These are phyloP conservation scores for Aphrocallistes beatrix DNA, from an alignment of 37 sponge, comb jelly and placozoan genomes.

Conservation along the genomic window DNA sequence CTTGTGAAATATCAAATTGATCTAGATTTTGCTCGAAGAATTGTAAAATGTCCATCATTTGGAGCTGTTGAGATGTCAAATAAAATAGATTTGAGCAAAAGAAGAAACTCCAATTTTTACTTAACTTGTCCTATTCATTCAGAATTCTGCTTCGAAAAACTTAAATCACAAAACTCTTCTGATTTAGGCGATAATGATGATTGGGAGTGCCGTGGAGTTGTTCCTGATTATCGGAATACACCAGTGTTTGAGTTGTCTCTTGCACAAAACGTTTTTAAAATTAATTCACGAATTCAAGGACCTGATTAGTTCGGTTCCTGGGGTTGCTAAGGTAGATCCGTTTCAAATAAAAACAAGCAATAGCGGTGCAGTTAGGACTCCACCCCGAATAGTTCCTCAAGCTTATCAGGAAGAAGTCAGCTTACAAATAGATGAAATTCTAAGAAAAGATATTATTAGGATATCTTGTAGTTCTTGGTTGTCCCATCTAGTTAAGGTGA, in stretches of 20 bases:
- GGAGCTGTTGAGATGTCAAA: background rate
- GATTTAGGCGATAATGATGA: background rate
- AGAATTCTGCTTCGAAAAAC: background rate
- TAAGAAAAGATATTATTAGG: constrained; percentile 21
- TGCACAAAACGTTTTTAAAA: background rate
- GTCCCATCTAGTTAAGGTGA: constrained; percentile 13
- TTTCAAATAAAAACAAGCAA: background rate
- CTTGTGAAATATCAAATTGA: background rate
- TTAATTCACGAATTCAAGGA: too few species aligned
- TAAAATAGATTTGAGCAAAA: background rate
- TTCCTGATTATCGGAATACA: background rate
- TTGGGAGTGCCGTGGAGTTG: background rate
- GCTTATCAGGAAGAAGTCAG: constrained; percentile 40
- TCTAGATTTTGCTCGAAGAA: background rate
- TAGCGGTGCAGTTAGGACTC: background rate
- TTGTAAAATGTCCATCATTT: background rate
- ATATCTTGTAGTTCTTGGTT: background rate
- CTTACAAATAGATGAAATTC: constrained; percentile 33
- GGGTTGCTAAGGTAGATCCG: background rate
- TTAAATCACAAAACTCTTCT: background rate
- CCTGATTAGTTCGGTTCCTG: constrained; percentile 20
- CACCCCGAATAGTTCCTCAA: background rate
- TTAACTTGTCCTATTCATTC: background rate
- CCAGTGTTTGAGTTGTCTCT: background rate
- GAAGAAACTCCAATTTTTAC: background rate